These are phyloP conservation scores for Eclectus roratus DNA, from an alignment of 2,113 vertebrate genomes.

Conservation along the genomic window DNA sequence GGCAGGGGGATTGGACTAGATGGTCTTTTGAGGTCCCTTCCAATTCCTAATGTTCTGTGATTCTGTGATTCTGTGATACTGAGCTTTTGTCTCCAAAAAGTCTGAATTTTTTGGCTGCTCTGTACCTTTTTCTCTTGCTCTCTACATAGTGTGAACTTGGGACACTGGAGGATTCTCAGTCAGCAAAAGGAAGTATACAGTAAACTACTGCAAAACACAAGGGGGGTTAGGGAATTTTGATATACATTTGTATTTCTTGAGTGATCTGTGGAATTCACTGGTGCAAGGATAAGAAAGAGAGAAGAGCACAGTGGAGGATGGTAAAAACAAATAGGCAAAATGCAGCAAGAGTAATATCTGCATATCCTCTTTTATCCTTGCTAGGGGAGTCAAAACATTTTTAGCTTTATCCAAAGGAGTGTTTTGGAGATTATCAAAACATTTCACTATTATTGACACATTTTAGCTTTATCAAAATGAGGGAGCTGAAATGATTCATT, in stretches of 20 bases:
- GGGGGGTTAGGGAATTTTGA: background rate
- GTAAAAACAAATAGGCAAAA: background rate
- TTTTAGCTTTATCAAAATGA: background rate
- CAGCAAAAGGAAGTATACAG: background rate
- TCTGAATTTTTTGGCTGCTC: background rate
- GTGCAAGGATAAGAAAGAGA: background rate
- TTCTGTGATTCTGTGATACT: no score
- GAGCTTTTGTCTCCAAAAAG: background rate
- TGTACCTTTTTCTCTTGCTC: background rate
- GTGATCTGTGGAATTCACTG: background rate
- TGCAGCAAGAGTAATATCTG: background rate
- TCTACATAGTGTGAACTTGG: background rate
- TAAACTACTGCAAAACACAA: background rate
- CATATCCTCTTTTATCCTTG: background rate
- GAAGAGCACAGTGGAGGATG: background rate
- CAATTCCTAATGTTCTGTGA: no score
- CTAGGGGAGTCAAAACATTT: background rate
- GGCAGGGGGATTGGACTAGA: no score
- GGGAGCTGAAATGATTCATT: background rate
- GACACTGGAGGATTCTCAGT: background rate
- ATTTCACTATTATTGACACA: background rate
- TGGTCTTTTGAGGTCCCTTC: no score
- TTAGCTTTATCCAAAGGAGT: background rate
- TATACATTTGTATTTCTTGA: background rate
- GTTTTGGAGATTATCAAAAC: conserved; percentile 7